phyloP scores from a whole-genome alignment of 1,140 invertebrate species.

The Apis laboriosa region DNA sequence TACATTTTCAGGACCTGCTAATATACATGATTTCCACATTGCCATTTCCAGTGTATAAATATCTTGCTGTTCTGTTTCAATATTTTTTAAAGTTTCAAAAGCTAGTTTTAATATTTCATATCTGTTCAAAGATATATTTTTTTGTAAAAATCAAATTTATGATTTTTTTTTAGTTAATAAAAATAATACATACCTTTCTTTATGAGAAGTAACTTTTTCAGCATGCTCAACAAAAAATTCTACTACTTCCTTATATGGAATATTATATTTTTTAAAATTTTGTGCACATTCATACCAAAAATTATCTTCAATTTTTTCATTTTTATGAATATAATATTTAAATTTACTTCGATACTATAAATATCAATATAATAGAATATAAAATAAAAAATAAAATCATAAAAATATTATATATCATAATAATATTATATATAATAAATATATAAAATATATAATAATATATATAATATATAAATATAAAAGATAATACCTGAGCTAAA shows the following conservation, averaged over 20 bases:
- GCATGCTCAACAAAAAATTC: conserved; percentile 82
- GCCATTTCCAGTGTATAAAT: conserved; percentile 74
- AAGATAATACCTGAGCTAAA: conserved; percentile 69
- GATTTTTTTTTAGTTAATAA: not conserved
- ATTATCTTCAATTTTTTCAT: conserved; percentile 75
- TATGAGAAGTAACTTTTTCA: conserved; percentile 76
- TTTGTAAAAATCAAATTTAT: not conserved
- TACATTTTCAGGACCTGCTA: conserved; percentile 72
- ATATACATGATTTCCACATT: conserved; percentile 78
- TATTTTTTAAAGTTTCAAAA: conserved; percentile 69
- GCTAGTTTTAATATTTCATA: conserved; percentile 75
- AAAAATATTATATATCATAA: no score
- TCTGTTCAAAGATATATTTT: conserved; percentile 48
- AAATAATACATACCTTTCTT: conserved; percentile 65
- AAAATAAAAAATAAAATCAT: not conserved
- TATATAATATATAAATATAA: no score
- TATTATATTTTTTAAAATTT: conserved; percentile 81
- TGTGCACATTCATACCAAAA: conserved; percentile 83
- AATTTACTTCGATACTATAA: conserved; percentile 72
- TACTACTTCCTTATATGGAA: conserved; percentile 80
- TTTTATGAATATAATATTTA: conserved; percentile 62
- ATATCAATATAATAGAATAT: conserved; percentile 6
- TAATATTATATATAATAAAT: no score
- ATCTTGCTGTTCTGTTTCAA: conserved; percentile 67
- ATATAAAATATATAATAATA: no score